Evolutionary conservation across 2,797 vertebrate species (phyloP).

Genomic region (Crenuchus spilurus): DNA sequence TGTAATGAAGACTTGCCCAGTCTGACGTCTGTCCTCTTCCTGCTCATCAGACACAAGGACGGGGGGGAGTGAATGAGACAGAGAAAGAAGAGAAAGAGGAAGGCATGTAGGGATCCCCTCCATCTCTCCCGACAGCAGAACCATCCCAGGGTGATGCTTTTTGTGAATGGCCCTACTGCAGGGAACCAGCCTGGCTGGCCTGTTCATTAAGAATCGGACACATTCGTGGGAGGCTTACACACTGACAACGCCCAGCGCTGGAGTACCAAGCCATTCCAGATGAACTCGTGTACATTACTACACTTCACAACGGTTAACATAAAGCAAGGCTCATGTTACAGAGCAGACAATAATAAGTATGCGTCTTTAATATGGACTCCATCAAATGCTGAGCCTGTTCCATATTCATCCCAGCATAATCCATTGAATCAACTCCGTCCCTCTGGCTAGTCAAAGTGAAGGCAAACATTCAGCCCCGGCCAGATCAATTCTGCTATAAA

Average conservation of each 20-base stretch:
- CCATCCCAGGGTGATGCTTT: slow-evolving; percentile 25
- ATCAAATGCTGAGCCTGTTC: slow-evolving; percentile 19
- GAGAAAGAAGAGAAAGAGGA: slow-evolving; percentile 23
- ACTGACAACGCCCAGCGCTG: slow-evolving; percentile 39
- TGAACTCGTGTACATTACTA: slow-evolving; percentile 37
- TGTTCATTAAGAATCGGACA: slow-evolving; percentile 50
- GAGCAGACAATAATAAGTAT: slow-evolving; percentile 36
- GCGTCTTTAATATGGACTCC: slow-evolving; percentile 33
- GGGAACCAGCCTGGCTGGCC: slow-evolving; percentile 32
- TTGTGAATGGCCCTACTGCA: slow-evolving; percentile 34
- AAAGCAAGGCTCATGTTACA: slow-evolving; percentile 14
- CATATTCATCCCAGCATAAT: slow-evolving; percentile 23
- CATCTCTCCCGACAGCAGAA: slow-evolving; percentile 40
- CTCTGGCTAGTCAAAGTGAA: slow-evolving; percentile 1
- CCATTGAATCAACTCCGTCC: slow-evolving; percentile 13
- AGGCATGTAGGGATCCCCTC: slow-evolving; percentile 24
- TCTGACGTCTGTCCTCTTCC: slow-evolving; percentile 46
- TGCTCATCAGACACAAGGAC: slow-evolving; percentile 48
- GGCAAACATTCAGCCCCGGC: slow-evolving; percentile 17
- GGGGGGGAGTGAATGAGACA: slow-evolving; percentile 9
- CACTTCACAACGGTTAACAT: slow-evolving; percentile 35
- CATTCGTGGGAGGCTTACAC: slow-evolving; percentile 26
- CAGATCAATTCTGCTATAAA: slow-evolving; percentile 8
- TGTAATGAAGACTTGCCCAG: slow-evolving; percentile 73
- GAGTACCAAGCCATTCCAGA: slow-evolving; percentile 10